Conservation (phyloP, 2,888 invertebrate genomes). For the Oeneis ivallda region DNA sequence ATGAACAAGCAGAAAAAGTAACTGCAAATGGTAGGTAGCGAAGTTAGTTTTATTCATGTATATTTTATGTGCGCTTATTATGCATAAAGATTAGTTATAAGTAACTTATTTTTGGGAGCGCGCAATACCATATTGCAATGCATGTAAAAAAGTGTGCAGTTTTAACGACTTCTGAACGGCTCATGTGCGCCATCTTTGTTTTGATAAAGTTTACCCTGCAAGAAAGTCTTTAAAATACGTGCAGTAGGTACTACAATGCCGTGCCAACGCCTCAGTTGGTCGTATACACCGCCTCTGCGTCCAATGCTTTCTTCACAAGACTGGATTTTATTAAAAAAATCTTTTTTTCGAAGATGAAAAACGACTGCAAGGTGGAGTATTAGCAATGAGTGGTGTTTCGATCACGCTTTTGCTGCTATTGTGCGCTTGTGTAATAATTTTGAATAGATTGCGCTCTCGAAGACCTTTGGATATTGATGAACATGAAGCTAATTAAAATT, state of each 20-base stretch:
- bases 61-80: neutral
- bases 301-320: too few relatives aligned
- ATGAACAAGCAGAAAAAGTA: slow-evolving; percentile 59
- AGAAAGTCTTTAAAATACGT: too few relatives aligned
- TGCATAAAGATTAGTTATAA: too few relatives aligned
- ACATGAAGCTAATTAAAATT: slow-evolving; percentile 34
- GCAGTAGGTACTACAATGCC: too few relatives aligned
- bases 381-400: slow-evolving; percentile 82
- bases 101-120: too few relatives aligned
- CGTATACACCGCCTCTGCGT: too few relatives aligned
- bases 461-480: slow-evolving; percentile 51
- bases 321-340: neutral
- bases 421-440: slow-evolving; percentile 39
- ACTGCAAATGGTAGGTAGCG: slow-evolving; percentile 54
- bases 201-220: too few relatives aligned
- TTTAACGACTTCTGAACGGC: too few relatives aligned
- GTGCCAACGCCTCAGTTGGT: too few relatives aligned
- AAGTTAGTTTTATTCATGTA: slow-evolving; percentile 9
- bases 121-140: too few relatives aligned
- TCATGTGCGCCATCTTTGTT: too few relatives aligned
- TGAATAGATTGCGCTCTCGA: slow-evolving; percentile 50
- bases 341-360: slow-evolving; percentile 55
- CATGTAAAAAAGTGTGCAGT: too few relatives aligned
- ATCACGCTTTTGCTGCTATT: slow-evolving; percentile 67
- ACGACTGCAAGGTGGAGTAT: slow-evolving; percentile 82